Evolutionary conservation across 2,113 vertebrate genomes (phyloP).

Genomic region (Dolichallabes microphthalmus): DNA sequence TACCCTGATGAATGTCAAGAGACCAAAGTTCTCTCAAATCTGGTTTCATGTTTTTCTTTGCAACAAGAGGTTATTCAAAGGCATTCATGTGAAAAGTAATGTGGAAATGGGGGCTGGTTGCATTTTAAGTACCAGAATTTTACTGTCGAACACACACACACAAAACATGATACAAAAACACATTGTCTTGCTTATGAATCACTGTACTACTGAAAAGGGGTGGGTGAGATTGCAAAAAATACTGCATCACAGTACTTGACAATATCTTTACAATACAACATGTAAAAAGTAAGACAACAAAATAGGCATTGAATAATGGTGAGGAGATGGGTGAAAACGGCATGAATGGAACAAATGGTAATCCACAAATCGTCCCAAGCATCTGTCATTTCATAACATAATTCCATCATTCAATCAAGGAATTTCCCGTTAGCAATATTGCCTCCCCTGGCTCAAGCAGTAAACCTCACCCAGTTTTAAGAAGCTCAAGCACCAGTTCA

Average conservation of each 20-base stretch:
- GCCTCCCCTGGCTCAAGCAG: neutral
- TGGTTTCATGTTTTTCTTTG: conserved; percentile 8
- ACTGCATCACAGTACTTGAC: neutral
- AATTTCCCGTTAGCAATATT: neutral
- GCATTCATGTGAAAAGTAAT: neutral
- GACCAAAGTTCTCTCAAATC: too few species aligned
- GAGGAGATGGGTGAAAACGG: neutral
- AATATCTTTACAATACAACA: neutral
- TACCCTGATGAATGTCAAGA: neutral
- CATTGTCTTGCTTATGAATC: neutral
- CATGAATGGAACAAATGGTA: neutral
- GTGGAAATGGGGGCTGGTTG: neutral
- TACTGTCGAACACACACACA: neutral
- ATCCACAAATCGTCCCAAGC: neutral
- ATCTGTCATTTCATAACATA: neutral
- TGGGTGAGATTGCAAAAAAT: neutral
- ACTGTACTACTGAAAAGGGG: neutral
- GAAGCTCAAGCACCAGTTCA: neutral
- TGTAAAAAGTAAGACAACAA: neutral
- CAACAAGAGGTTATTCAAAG: neutral
- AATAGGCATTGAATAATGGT: neutral
- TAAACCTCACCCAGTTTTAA: neutral
- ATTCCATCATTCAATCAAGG: neutral
- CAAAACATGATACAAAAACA: neutral
- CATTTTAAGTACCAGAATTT: neutral